Conservation (phyloP, 2,113 vertebrate genomes). For the Xiphophorus hellerii region DNA sequence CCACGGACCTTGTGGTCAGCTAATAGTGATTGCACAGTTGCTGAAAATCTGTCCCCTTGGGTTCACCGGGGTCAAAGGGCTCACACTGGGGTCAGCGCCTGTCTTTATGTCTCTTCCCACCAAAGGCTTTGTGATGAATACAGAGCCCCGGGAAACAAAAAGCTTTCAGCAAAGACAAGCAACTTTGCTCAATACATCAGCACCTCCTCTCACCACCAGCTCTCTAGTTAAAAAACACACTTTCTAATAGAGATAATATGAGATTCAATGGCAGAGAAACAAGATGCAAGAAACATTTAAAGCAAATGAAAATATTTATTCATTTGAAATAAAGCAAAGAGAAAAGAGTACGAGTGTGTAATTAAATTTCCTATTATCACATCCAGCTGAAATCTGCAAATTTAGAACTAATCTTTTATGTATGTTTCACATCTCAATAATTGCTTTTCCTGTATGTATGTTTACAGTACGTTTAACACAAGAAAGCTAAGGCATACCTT, state of each 20-base stretch:
- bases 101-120: constrained; percentile 89
- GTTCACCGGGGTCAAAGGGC: constrained; percentile 96
- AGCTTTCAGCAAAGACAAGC: constrained; percentile 90
- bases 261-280: constrained; percentile 30
- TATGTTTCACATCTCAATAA: background rate
- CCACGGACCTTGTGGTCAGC: constrained; percentile 80
- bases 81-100: constrained; percentile 86
- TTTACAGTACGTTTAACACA: background rate
- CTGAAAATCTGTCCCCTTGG: constrained; percentile 88
- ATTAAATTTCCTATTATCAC: constrained; percentile 6
- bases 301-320: constrained; percentile 35
- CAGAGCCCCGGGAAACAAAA: constrained; percentile 86
- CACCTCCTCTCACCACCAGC: constrained; percentile 83
- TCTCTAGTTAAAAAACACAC: constrained; percentile 79
- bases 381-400: constrained; percentile 17
- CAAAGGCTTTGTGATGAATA: constrained; percentile 98
- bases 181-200: constrained; percentile 94
- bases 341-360: constrained; percentile 17
- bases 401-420: background rate
- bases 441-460: background rate
- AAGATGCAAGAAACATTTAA: constrained; percentile 51
- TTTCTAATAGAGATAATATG: constrained; percentile 81
- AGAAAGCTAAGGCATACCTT: background rate
- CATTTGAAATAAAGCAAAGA: constrained; percentile 21
- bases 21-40: constrained; percentile 87